phyloP scores from a whole-genome alignment of 1,140 invertebrate genomes.

The Pseudomyrmex pallidus region DNA sequence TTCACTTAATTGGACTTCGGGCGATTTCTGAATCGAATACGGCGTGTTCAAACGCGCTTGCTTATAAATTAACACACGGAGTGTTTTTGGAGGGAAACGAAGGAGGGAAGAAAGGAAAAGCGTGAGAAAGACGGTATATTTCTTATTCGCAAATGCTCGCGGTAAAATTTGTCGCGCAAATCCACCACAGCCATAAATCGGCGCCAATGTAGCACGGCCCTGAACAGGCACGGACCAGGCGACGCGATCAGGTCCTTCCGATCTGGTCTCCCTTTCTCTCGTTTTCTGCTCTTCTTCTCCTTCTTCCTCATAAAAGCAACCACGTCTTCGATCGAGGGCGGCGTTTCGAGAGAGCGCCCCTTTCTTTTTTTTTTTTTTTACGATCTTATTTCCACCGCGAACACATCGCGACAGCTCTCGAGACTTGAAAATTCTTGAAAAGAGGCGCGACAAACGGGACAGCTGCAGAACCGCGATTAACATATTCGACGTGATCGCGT shows the following conservation, averaged over 20 bases:
- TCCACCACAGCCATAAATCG: slow-evolving; percentile 69
- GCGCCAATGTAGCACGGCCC: slow-evolving; percentile 36
- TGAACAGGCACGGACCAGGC: slow-evolving; percentile 41
- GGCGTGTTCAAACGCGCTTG: no score
- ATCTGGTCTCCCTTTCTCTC: slow-evolving; percentile 58
- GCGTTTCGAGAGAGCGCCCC: neutral
- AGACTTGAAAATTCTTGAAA: slow-evolving; percentile 28
- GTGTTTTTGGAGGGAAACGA: neutral
- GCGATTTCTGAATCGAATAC: neutral
- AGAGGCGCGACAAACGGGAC: slow-evolving; percentile 21
- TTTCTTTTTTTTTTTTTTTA: slow-evolving; percentile 47
- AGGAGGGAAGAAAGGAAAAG: slow-evolving; percentile 25
- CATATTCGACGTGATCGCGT: slow-evolving; percentile 45
- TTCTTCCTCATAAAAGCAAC: slow-evolving; percentile 46
- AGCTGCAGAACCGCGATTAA: slow-evolving; percentile 49
- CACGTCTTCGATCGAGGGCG: slow-evolving; percentile 31
- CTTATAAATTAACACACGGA: slow-evolving; percentile 5
- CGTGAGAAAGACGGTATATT: neutral
- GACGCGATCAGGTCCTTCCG: slow-evolving; percentile 49
- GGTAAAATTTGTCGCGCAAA: slow-evolving; percentile 74
- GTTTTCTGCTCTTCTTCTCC: neutral
- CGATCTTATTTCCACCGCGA: slow-evolving; percentile 35
- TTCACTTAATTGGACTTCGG: neutral
- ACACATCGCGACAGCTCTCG: slow-evolving; percentile 13
- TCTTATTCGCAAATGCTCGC: slow-evolving; percentile 57